A percentile compares a stretch with the other conserved stretches of the same genome.
phyloP scores from a whole-genome alignment of 1,140 invertebrate genomes.

The Thaumatotibia leucotreta region DNA sequence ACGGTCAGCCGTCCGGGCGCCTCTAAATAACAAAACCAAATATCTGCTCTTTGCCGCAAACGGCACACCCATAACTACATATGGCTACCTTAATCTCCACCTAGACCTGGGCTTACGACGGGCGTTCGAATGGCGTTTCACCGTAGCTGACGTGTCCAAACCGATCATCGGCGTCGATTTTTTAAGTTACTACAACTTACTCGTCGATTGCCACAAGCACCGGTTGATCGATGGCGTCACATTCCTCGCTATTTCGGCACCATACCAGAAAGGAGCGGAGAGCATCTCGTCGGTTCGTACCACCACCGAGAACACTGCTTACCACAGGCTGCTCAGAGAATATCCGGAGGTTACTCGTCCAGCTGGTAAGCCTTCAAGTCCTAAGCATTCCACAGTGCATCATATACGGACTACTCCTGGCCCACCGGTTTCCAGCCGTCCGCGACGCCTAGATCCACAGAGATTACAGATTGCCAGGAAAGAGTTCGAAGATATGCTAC shows the following conservation, averaged over 20 bases:
- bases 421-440: slow-evolving; percentile 45
- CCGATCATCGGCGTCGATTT: slow-evolving; percentile 62
- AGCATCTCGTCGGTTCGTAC: slow-evolving; percentile 24
- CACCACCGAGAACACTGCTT: slow-evolving; percentile 20
- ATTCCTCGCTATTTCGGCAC: slow-evolving; percentile 16
- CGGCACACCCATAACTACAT: too few relatives aligned
- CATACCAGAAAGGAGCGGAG: not conserved
- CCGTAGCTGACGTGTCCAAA: slow-evolving; percentile 51
- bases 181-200: slow-evolving; percentile 34
- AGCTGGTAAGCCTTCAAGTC: slow-evolving; percentile 18
- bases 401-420: slow-evolving; percentile 32
- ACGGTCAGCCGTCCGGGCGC: too few relatives aligned
- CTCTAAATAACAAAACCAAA: too few relatives aligned
- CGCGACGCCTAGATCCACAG: slow-evolving; percentile 51
- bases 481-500: slow-evolving; percentile 50
- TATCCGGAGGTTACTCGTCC: slow-evolving; percentile 29
- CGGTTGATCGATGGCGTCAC: slow-evolving; percentile 29
- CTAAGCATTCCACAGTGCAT: slow-evolving; percentile 28
- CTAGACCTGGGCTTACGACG: slow-evolving; percentile 49
- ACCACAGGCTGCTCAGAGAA: slow-evolving; percentile 20
- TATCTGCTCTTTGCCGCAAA: too few relatives aligned
- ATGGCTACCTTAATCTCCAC: too few relatives aligned
- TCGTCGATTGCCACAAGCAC: slow-evolving; percentile 41
- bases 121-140: slow-evolving; percentile 55
- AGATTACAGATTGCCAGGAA: too few relatives aligned